These are phyloP conservation scores for Turritopsis rubra DNA, from an alignment of 30 jellyfish, hydroid and myxozoan species.

Conservation along the genomic window DNA sequence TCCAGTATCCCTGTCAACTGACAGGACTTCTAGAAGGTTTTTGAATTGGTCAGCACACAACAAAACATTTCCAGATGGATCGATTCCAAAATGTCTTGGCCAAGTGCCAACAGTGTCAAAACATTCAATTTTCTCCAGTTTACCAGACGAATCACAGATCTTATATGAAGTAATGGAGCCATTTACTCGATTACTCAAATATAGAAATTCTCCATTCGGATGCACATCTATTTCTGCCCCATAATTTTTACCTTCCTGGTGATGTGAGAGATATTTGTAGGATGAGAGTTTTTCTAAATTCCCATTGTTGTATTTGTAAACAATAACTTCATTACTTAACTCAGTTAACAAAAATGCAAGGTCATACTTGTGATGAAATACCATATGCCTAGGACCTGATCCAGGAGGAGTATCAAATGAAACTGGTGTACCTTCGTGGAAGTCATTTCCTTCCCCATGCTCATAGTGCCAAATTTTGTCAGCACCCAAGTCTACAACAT, in stretches of 20 bases:
- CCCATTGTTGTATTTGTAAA: slow-evolving; percentile 20
- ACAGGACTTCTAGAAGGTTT: slow-evolving; percentile 16
- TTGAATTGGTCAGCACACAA: slow-evolving; percentile 44
- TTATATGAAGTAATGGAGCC: slow-evolving; percentile 31
- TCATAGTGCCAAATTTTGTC: slow-evolving; percentile 27
- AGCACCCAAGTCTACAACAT: slow-evolving; percentile 40
- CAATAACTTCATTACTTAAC: slow-evolving; percentile 26
- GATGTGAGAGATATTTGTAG: neutral
- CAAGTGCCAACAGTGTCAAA: slow-evolving; percentile 22
- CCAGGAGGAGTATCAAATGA: slow-evolving; percentile 28
- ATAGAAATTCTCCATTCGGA: slow-evolving; percentile 29
- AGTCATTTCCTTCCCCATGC: slow-evolving; percentile 34
- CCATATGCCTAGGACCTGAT: slow-evolving; percentile 48
- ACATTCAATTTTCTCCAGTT: slow-evolving; percentile 21
- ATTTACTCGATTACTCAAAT: slow-evolving; percentile 29
- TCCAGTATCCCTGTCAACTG: slow-evolving; percentile 24
- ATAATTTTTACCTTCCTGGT: slow-evolving; percentile 1
- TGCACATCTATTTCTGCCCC: slow-evolving; percentile 34
- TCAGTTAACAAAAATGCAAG: slow-evolving; percentile 32
- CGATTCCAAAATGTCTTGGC: slow-evolving; percentile 41
- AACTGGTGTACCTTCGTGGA: neutral
- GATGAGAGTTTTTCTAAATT: slow-evolving; percentile 15
- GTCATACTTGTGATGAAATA: slow-evolving; percentile 19
- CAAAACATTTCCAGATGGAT: slow-evolving; percentile 24
- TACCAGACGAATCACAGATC: slow-evolving; percentile 3